Percentiles rank a stretch among this genome's conserved stretches.
These are phyloP conservation scores for Solen grandis DNA, from an alignment of 1,140 invertebrate species.

Conservation along the genomic window DNA sequence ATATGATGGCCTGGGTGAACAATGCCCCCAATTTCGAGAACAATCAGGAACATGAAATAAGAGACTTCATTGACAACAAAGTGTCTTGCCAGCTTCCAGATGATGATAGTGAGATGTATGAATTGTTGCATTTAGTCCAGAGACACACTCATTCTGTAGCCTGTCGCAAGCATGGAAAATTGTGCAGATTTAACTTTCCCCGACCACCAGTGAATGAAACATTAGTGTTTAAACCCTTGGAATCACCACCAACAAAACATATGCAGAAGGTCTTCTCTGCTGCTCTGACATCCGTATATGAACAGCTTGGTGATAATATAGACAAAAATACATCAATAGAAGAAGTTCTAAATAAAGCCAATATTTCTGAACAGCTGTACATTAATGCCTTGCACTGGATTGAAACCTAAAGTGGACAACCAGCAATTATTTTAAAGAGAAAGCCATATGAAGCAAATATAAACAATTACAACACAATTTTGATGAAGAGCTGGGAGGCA, in stretches of 20 bases:
- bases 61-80: constrained; percentile 18
- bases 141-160: constrained; percentile 34
- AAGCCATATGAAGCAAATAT: not conserved
- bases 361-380: constrained; percentile 3
- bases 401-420: constrained; percentile 2
- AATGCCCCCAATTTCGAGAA: constrained; percentile 27
- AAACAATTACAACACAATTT: constrained; percentile 21
- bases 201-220: constrained; percentile 36
- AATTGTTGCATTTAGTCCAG: constrained; percentile 22
- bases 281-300: constrained; percentile 19
- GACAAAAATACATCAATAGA: constrained; percentile 12
- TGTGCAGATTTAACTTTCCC: constrained; percentile 19
- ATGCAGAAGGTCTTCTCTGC: no score
- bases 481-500: not conserved
- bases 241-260: constrained; percentile 13
- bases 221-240: constrained; percentile 18
- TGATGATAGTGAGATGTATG: constrained; percentile 15
- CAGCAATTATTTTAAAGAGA: not conserved
- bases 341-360: constrained; percentile 6
- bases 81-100: constrained; percentile 13
- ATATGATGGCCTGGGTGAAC: constrained; percentile 23
- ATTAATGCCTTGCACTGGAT: not conserved
- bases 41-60: no score
- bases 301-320: constrained; percentile 19
- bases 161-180: constrained; percentile 29